Conservation (phyloP, 2,113 vertebrate genomes). For the Melanerpes formicivorus region DNA sequence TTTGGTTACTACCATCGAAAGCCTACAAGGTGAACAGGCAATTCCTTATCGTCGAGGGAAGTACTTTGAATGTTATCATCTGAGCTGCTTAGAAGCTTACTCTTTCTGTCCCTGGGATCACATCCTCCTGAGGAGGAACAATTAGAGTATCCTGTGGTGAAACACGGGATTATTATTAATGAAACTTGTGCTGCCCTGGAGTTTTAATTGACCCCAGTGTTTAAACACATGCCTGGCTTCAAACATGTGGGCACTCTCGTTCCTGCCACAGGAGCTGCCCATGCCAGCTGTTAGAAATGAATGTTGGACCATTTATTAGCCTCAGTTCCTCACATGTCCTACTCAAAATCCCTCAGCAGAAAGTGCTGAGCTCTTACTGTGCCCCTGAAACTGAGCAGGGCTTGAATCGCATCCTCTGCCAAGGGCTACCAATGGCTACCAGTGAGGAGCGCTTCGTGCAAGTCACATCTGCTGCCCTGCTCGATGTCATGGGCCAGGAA, state of each 20-base stretch:
- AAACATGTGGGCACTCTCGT: neutral
- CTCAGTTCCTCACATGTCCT: neutral
- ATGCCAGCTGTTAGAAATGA: neutral
- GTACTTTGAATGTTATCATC: neutral
- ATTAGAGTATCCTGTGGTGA: conserved; percentile 38
- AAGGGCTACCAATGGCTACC: neutral
- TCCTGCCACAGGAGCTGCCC: neutral
- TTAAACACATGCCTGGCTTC: neutral
- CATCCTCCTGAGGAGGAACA: neutral
- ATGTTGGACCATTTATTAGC: neutral
- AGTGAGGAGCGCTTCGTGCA: neutral
- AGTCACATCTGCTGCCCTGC: neutral
- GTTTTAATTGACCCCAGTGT: conserved; percentile 13
- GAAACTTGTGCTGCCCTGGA: neutral
- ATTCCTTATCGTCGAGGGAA: neutral
- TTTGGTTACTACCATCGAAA: conserved; percentile 13
- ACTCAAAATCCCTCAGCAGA: neutral
- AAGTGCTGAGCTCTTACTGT: neutral
- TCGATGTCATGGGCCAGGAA: conserved; percentile 27
- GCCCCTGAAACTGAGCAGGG: neutral
- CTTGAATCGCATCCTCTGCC: neutral
- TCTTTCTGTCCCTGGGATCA: conserved; percentile 21
- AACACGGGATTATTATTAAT: neutral
- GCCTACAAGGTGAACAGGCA: neutral
- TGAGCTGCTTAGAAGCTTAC: conserved; percentile 24